phyloP scores from a whole-genome alignment of 2,113 vertebrate genomes.

The Psittacara wagleri region DNA sequence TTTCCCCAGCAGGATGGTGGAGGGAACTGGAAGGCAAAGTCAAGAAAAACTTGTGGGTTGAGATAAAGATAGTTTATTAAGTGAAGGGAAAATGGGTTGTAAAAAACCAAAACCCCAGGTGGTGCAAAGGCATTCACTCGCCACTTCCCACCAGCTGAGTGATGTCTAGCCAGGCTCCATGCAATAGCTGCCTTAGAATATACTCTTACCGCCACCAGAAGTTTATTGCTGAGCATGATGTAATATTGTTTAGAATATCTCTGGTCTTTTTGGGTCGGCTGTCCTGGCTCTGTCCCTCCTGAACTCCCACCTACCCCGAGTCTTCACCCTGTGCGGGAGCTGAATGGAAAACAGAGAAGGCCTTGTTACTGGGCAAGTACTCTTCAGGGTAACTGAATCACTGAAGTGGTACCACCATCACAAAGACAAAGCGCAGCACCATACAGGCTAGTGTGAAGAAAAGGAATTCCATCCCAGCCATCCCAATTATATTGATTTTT shows the following conservation, averaged over 20 bases:
- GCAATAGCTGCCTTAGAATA: neutral
- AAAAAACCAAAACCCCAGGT: neutral
- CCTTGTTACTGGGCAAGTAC: neutral
- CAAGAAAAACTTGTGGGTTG: neutral
- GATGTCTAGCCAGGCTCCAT: neutral
- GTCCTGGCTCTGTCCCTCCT: neutral
- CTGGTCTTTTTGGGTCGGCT: neutral
- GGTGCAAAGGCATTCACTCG: neutral
- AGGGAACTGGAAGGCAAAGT: neutral
- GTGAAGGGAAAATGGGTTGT: neutral
- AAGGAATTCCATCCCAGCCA: neutral
- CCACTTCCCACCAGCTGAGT: neutral
- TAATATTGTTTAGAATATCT: neutral
- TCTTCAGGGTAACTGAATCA: neutral
- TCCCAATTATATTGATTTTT: neutral
- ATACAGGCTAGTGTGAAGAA: neutral
- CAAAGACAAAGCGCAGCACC: neutral
- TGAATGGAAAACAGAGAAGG: neutral
- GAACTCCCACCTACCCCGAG: neutral
- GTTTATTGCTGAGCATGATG: neutral
- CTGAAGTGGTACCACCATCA: neutral
- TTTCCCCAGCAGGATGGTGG: neutral
- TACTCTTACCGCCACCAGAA: neutral
- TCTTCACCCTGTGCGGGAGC: neutral
- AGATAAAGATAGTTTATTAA: neutral